Evolutionary conservation across 2,113 vertebrate genomes (phyloP), one percentile per base, ranked within the genome.

Genomic region (Ciconia maguari): DNA sequence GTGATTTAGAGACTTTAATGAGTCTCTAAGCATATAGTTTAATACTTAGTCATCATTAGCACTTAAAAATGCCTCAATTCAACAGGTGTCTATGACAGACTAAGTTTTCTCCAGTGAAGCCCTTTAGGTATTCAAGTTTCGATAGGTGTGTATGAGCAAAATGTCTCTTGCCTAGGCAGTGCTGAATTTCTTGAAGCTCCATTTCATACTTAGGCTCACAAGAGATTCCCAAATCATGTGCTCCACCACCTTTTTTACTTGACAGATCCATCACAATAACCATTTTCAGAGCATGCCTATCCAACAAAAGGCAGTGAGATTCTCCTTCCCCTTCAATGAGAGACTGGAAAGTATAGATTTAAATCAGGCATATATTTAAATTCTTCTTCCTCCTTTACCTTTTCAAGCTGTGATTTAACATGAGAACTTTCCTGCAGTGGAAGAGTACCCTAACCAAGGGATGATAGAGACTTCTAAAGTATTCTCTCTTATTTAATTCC

Each of bases 1-100:
- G 41, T 78, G 64, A 93, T 91, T 87, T 91, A 65, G 89, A 91
- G 36, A 44, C 41, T 48, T 87, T 91, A 96, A 76, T 58, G 78
- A 91, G 49, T 88, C 48, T 94, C 91, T 69, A n/a, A 87, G 61
- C 30, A 66, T 74, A 49, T 26, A 44, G 34, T 70, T 88, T 93
- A 88, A 80, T 76, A 87, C 52, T 76, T 76, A 83, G 44, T 81
- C 92, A 87, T 69, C 48, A 57, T 91, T 82, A 94, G 52, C 57
- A 51, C 70, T 79, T 77, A 72, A 87, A 94, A 91, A 75, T 90
- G 36, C 30, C 49, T 60, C 78, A 79, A 9, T 93, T 93, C 58
- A 52, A 36, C 83, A 76, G 19, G 30, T 77, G 36, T 42, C 78
- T 87, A 36, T 69, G 89, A 85, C 48, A 96, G 58, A 54, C 36